Percentiles rank a stretch among this genome's conserved stretches.
Conservation (phyloP, 2,797 vertebrate species). For the Cephalopachus bancanus region DNA sequence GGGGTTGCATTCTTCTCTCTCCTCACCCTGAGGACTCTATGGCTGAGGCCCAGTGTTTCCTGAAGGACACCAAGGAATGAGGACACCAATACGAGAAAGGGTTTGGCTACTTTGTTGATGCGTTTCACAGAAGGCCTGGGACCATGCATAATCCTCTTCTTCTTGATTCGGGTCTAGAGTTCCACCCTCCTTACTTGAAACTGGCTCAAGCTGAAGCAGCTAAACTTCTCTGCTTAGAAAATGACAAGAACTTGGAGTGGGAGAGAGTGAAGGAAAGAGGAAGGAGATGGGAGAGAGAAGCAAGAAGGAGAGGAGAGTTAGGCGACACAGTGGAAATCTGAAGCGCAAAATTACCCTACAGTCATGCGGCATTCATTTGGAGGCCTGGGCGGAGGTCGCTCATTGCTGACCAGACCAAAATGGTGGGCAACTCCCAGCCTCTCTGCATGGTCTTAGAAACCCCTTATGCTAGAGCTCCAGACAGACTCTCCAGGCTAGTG, state of each 20-base stretch:
- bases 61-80: not conserved
- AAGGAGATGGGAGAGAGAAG: too few species aligned
- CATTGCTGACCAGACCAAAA: not conserved
- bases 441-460: not conserved
- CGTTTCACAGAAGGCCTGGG: not conserved
- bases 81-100: not conserved
- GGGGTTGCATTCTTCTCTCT: slow-evolving; percentile 11
- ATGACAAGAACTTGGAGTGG: too few species aligned
- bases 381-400: not conserved
- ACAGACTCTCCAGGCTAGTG: not conserved
- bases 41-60: not conserved
- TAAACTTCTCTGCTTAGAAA: too few species aligned
- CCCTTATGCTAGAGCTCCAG: not conserved
- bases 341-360: not conserved
- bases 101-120: slow-evolving; percentile 30
- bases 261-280: too few species aligned
- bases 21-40: not conserved
- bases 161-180: slow-evolving; percentile 24
- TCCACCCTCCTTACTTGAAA: not conserved
- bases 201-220: not conserved
- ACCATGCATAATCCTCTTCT: not conserved
- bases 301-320: too few species aligned
- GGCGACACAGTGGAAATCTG: too few species aligned
- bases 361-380: not conserved
- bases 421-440: not conserved